A percentile compares a stretch with the other conserved stretches of the same genome.
These are phyloP conservation scores for Elegia similella DNA, from an alignment of 2,888 invertebrate species.

Conservation along the genomic window DNA sequence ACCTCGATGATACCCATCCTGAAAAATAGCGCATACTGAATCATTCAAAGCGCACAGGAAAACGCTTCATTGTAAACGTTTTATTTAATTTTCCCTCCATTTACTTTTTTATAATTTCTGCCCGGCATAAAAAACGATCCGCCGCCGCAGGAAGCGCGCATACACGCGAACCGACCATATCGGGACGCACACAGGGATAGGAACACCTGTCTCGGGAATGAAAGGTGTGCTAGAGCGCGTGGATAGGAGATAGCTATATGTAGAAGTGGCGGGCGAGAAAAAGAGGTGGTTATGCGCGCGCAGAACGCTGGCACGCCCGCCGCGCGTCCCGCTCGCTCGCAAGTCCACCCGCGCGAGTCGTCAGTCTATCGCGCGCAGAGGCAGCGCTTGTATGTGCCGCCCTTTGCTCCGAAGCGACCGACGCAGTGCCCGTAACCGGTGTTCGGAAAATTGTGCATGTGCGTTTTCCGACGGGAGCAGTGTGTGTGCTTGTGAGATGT, in stretches of 20 bases:
- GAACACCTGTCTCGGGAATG: conserved; percentile 80
- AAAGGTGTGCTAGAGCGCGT: conserved; percentile 76
- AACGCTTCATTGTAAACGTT: conserved; percentile 81
- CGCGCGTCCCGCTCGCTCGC: conserved; percentile 75
- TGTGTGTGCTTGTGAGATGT: conserved; percentile 80
- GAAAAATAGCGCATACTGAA: conserved; percentile 76
- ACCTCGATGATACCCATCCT: conserved; percentile 58
- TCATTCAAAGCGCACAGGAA: conserved; percentile 80
- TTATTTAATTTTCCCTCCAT: conserved; percentile 82
- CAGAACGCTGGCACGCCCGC: conserved; percentile 73
- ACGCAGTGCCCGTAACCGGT: conserved; percentile 79
- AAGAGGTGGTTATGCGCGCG: conserved; percentile 71
- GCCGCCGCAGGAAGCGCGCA: conserved; percentile 78
- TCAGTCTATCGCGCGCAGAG: conserved; percentile 79
- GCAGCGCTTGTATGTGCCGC: conserved; percentile 71
- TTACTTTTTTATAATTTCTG: conserved; percentile 81
- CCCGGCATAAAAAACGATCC: conserved; percentile 80
- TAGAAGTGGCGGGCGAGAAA: conserved; percentile 44
- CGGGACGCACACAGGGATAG: conserved; percentile 71
- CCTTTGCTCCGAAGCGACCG: conserved; percentile 73
- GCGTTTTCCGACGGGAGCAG: conserved; percentile 78
- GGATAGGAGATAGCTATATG: conserved; percentile 55
- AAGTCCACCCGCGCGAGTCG: conserved; percentile 54
- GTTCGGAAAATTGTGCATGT: conserved; percentile 82
- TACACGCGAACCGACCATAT: conserved; percentile 54